Conservation (phyloP, 2,797 vertebrate genomes). For the Erithacus rubecula region DNA sequence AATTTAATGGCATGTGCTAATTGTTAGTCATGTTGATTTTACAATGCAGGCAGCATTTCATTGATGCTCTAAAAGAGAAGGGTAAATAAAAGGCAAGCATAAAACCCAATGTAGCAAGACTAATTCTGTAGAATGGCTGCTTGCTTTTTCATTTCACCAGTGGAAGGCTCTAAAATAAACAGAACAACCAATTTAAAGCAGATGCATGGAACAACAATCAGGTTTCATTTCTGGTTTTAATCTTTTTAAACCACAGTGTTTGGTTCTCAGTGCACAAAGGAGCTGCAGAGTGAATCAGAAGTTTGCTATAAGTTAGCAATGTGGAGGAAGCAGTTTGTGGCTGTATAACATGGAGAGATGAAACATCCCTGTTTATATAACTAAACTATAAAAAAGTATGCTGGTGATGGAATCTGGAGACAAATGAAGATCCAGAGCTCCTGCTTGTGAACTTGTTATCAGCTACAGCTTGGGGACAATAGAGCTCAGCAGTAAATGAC, state of each 20-base stretch:
- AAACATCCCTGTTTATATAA: conserved; percentile 34
- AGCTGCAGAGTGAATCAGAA: conserved; percentile 12
- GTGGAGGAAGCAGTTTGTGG: conserved; percentile 29
- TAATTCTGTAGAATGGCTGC: background rate
- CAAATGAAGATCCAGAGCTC: conserved; percentile 49
- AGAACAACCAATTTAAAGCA: conserved; percentile 64
- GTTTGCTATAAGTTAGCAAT: conserved; percentile 35
- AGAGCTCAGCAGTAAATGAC: background rate
- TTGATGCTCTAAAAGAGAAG: background rate
- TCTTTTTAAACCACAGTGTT: conserved; percentile 33
- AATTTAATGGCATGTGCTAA: background rate
- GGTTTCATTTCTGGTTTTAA: conserved; percentile 63
- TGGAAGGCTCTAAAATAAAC: conserved; percentile 46
- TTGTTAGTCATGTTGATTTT: background rate
- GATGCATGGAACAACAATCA: conserved; percentile 40
- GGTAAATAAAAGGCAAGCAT: background rate
- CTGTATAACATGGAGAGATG: conserved; percentile 55
- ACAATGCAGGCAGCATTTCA: background rate
- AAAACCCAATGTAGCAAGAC: background rate
- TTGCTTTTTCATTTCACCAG: conserved; percentile 3
- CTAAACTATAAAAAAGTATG: conserved; percentile 37
- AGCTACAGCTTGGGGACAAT: background rate
- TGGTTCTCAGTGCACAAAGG: conserved; percentile 52
- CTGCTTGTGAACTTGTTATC: conserved; percentile 50
- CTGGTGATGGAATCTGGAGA: conserved; percentile 3